Conservation (phyloP, 1,140 invertebrate genomes). For the Apolygus lucorum region DNA sequence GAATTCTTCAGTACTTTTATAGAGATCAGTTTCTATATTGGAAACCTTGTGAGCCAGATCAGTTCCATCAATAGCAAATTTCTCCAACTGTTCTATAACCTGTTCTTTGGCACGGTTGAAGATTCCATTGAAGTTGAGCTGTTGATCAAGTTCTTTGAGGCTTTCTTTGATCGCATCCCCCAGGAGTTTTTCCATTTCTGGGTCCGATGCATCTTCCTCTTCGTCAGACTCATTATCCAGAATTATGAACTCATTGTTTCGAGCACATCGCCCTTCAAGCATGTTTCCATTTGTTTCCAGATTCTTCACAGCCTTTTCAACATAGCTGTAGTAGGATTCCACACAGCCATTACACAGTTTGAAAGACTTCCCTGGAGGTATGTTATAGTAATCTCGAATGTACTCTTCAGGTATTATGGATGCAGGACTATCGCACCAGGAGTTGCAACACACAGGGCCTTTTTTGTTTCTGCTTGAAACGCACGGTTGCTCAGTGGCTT, state of each 20-base stretch:
- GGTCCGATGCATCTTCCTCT: background rate
- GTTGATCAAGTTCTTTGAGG: background rate
- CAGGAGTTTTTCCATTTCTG: background rate
- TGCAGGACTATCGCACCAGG: background rate
- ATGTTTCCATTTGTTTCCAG: background rate
- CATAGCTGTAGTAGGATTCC: background rate
- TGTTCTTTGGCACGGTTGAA: background rate
- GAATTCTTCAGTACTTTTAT: background rate
- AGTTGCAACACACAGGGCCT: conserved; percentile 3
- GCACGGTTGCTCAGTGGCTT: too few relatives aligned
- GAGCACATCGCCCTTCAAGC: background rate
- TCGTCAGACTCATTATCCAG: background rate
- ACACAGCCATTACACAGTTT: background rate
- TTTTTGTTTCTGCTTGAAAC: too few relatives aligned
- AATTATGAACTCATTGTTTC: background rate
- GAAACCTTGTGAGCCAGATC: background rate
- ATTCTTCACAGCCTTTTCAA: background rate
- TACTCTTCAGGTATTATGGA: background rate
- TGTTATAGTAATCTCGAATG: conserved; percentile 2
- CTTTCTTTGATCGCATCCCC: background rate
- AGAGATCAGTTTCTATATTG: background rate
- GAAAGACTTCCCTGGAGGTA: background rate
- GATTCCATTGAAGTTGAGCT: background rate
- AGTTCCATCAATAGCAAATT: background rate
- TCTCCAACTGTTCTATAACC: background rate